Conservation (phyloP, 1,140 invertebrate genomes). For the Scaptomyza graminum region DNA sequence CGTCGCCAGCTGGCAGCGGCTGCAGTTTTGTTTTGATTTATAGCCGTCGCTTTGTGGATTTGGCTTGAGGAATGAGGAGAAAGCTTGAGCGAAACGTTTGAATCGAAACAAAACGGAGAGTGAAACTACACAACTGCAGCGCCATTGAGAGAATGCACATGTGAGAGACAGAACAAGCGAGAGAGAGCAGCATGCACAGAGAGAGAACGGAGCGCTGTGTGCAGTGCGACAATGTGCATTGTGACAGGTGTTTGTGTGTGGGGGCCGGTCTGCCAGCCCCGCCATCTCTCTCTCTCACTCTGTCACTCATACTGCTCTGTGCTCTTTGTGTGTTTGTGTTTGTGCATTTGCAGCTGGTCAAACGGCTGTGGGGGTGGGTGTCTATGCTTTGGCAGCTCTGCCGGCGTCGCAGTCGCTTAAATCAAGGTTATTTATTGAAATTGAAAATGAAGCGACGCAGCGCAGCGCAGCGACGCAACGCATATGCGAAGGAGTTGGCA, state of each 20-base stretch:
- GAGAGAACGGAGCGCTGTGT: conserved; percentile 27
- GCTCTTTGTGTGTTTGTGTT: conserved; percentile 28
- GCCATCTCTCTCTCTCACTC: conserved; percentile 32
- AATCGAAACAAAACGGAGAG: conserved; percentile 49
- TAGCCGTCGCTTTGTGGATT: conserved; percentile 26
- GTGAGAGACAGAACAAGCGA: conserved; percentile 9
- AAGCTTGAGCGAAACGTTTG: conserved; percentile 53
- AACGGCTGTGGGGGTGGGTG: conserved; percentile 55
- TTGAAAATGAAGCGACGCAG: conserved; percentile 74
- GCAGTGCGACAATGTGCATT: conserved; percentile 37
- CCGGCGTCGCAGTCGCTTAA: conserved; percentile 66
- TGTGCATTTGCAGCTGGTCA: conserved; percentile 70
- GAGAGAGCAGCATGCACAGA: neutral
- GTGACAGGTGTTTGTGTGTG: conserved; percentile 79
- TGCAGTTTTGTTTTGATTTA: conserved; percentile 78
- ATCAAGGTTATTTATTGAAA: conserved; percentile 82
- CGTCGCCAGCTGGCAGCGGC: conserved; percentile 55
- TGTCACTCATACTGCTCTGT: neutral
- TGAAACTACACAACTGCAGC: conserved; percentile 52
- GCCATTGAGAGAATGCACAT: conserved; percentile 15
- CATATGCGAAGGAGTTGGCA: conserved; percentile 8
- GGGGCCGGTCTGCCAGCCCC: conserved; percentile 61
- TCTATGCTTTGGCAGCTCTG: conserved; percentile 47
- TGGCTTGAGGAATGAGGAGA: conserved; percentile 36
- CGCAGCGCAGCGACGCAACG: conserved; percentile 27